Evolutionary conservation across 2,113 vertebrate species (phyloP).

Genomic region (Notarius quadriscutis): DNA sequence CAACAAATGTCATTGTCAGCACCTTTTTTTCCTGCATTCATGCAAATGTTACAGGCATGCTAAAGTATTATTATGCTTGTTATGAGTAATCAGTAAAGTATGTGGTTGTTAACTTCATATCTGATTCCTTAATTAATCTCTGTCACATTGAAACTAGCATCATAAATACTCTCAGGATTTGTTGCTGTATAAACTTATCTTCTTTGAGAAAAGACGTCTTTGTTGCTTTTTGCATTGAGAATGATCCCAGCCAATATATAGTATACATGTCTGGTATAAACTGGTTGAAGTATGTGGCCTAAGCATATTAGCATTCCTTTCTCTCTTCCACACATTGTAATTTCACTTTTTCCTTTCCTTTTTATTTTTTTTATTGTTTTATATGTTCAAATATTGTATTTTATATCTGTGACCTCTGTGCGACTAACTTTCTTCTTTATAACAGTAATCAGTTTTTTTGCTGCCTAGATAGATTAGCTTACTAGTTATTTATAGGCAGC

Average conservation of each 20-base stretch:
- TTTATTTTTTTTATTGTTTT: no score
- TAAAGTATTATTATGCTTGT: background rate
- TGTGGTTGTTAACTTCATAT: background rate
- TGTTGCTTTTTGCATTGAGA: background rate
- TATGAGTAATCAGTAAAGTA: background rate
- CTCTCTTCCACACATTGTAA: no score
- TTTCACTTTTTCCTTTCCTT: no score
- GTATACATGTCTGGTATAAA: background rate
- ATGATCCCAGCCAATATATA: background rate
- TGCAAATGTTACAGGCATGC: background rate
- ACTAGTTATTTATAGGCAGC: no score
- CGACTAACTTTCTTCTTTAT: no score
- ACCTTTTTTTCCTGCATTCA: background rate
- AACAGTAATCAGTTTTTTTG: no score
- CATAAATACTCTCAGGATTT: background rate
- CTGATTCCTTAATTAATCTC: background rate
- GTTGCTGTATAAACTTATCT: background rate
- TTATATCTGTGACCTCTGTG: no score
- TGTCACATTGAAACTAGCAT: background rate
- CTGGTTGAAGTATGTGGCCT: background rate
- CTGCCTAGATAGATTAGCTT: no score
- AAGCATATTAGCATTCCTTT: no score
- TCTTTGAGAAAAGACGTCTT: background rate
- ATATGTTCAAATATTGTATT: no score
- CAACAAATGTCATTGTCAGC: slow-evolving; percentile 5